phyloP scores from a whole-genome alignment of 2,797 vertebrate species.

The Chanos chanos region DNA sequence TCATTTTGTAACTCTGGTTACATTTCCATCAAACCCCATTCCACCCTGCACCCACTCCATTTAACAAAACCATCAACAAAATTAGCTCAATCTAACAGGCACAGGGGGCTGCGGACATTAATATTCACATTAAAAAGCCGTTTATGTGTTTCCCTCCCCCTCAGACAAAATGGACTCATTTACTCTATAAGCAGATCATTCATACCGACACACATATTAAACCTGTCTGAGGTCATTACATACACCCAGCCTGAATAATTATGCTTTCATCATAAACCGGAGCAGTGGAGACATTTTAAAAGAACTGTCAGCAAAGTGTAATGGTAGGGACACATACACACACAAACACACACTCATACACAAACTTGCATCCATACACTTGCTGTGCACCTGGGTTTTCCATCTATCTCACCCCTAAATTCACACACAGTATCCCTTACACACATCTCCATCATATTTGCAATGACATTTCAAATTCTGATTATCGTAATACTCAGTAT shows the following conservation, averaged over 20 bases:
- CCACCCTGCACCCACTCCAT: too few relatives aligned
- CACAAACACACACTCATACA: slow-evolving; percentile 39
- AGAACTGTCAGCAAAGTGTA: slow-evolving; percentile 63
- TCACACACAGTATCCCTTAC: too few relatives aligned
- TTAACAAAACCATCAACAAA: slow-evolving; percentile 53
- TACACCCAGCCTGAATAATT: slow-evolving; percentile 85
- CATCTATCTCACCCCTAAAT: too few relatives aligned
- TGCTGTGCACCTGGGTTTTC: too few relatives aligned
- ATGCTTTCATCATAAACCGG: slow-evolving; percentile 81
- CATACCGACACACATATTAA: slow-evolving; percentile 81
- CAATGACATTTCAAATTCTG: too few relatives aligned
- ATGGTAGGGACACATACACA: slow-evolving; percentile 27
- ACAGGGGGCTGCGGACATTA: slow-evolving; percentile 26
- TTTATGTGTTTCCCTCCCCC: slow-evolving; percentile 25
- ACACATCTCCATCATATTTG: too few relatives aligned
- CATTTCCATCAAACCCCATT: too few relatives aligned
- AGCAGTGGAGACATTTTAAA: slow-evolving; percentile 63
- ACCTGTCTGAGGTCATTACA: slow-evolving; percentile 85
- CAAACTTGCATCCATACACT: neutral
- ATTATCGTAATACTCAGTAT: too few relatives aligned
- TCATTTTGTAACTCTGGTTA: too few relatives aligned
- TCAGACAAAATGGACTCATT: slow-evolving; percentile 63
- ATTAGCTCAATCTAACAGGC: slow-evolving; percentile 39
- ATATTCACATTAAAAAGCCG: slow-evolving; percentile 49
- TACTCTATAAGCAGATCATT: slow-evolving; percentile 73